Percentiles rank a stretch among this genome's conserved stretches.
phyloP scores from a whole-genome alignment of 1,140 invertebrate genomes.

The Drosophila bifasciata region DNA sequence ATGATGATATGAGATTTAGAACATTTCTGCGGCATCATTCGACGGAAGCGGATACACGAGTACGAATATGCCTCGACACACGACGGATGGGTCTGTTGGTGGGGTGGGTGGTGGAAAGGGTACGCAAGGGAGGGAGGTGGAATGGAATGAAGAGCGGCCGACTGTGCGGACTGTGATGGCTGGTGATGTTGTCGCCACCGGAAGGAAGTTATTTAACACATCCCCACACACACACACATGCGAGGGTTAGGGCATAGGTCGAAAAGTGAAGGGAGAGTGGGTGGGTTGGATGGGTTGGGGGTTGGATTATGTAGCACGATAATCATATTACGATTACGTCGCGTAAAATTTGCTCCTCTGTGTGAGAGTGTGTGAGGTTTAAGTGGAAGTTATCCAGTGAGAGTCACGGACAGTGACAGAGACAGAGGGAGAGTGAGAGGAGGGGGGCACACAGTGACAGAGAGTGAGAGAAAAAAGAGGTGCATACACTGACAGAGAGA shows the following conservation, averaged over 20 bases:
- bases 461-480: no score
- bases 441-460: conserved; percentile 1
- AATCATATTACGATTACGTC: conserved; percentile 82
- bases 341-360: conserved; percentile 73
- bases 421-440: not conserved
- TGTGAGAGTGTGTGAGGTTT: conserved; percentile 30
- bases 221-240: conserved; percentile 40
- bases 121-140: not conserved
- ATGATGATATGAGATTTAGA: conserved; percentile 81
- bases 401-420: not conserved
- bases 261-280: not conserved
- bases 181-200: conserved; percentile 59
- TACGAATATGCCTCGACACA: conserved; percentile 6
- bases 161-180: conserved; percentile 2
- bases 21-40: conserved; percentile 80
- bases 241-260: not conserved
- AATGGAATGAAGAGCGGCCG: not conserved
- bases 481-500: no score
- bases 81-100: no score
- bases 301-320: conserved; percentile 74
- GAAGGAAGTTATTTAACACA: conserved; percentile 81
- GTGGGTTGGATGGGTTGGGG: not conserved
- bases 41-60: conserved; percentile 69
- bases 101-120: not conserved
- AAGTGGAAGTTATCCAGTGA: conserved; percentile 44